Evolutionary conservation across 2,113 vertebrate species (phyloP), one percentile per base, ranked within the genome.

Genomic region (Microtus richardsoni): DNA sequence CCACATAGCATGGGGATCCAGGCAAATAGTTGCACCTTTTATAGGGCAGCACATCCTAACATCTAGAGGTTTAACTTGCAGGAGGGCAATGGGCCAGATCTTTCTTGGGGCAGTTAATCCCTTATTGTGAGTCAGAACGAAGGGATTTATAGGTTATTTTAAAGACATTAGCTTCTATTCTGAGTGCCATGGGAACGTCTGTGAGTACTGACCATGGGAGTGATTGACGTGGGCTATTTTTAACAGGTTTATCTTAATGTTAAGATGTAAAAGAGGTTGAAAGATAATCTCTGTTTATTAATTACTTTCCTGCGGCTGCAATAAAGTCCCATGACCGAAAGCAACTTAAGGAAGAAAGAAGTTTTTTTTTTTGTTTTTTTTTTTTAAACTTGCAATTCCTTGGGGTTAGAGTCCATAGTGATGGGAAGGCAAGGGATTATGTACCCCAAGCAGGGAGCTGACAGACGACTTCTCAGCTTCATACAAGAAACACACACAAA

Each of bases 51-150:
- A 0, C 22, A 71, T 86, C 52, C 39, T 36, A 91, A 41, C 12
- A 3, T 28, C 47, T 88, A 78, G 19, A 54, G 49, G 21, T 80
- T 60, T 75, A 93, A 77, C 73, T 62, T 22, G 7, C n/a, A 78
- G 52, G 26, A 13, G 49, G 58, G 39, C 49, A 70, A 93, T 73
- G 21, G 6, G n/a, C 10, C 26, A 85, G 22, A 49, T 24, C 33
- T 92, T 95, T 89, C 91, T 95, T 87, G 41, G 33, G n/a, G 33
- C 52, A 93, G 33, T 88, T 88, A 71, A 91, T 93, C 47, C 22
- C 79, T 89, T 30, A 54, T 83, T 44, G 54, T 85, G 39, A 97
- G 26, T 24, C 82, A 90, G 36, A 49, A 54, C 24, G 49, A n/a
- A 73, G n/a, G 70, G 17, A 33, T 77, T 87, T 90, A 30, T 70